phyloP scores from a whole-genome alignment of 2,797 vertebrate genomes.

The Gobionotothen gibberifrons region DNA sequence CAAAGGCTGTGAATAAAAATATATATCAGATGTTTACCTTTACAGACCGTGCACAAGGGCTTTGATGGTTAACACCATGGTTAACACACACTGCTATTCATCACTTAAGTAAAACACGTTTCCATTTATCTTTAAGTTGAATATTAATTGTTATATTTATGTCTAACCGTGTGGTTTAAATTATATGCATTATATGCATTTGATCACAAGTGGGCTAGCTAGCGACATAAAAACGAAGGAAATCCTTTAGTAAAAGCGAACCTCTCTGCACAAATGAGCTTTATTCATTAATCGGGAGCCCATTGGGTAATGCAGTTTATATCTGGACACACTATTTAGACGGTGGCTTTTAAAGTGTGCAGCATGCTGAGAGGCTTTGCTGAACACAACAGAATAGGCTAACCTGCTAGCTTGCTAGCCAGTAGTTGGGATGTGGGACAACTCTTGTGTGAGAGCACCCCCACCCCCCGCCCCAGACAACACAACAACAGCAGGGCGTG shows the following conservation, averaged over 20 bases:
- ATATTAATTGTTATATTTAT: neutral
- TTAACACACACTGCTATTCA: neutral
- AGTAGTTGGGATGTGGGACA: slow-evolving; percentile 54
- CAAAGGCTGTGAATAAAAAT: neutral
- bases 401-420: slow-evolving; percentile 51
- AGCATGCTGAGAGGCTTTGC: neutral
- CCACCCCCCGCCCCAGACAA: slow-evolving; percentile 70
- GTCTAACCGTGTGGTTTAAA: neutral
- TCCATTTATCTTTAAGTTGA: neutral
- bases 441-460: slow-evolving; percentile 62
- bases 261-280: neutral
- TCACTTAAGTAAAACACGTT: neutral
- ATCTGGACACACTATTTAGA: neutral
- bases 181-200: too few relatives aligned
- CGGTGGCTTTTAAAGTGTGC: neutral
- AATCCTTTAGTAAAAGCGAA: neutral
- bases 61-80: neutral
- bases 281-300: neutral
- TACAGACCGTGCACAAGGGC: neutral
- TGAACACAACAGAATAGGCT: slow-evolving; percentile 23
- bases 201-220: slow-evolving; percentile 4
- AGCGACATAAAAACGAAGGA: neutral
- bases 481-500: slow-evolving; percentile 83
- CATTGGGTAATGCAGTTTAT: too few relatives aligned
- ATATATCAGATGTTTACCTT: neutral